phyloP scores from a whole-genome alignment of 2,888 invertebrate genomes.

The Leucophora obtusa region DNA sequence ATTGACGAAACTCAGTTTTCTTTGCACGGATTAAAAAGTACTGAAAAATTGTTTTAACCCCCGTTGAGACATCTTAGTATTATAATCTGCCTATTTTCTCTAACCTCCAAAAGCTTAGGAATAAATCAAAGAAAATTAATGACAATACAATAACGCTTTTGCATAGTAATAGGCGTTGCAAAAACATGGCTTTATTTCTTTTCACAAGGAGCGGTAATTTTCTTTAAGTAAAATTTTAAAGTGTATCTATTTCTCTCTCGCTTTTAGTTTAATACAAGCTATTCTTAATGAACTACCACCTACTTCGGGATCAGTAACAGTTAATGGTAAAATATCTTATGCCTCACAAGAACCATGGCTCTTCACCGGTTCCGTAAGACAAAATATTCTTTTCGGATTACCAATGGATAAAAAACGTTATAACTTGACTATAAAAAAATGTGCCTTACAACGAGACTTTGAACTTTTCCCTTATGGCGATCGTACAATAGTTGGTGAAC shows the following conservation, averaged over 20 bases:
- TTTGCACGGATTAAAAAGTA: too few relatives aligned
- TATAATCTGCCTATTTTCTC: too few relatives aligned
- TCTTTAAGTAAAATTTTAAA: too few relatives aligned
- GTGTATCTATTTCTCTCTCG: not conserved
- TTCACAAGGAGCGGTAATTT: too few relatives aligned
- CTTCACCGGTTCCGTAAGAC: constrained; percentile 84
- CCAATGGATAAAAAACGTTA: constrained; percentile 82
- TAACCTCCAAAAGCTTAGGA: too few relatives aligned
- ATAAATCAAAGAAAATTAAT: too few relatives aligned
- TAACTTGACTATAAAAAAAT: constrained; percentile 79
- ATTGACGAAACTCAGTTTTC: too few relatives aligned
- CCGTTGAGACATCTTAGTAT: too few relatives aligned
- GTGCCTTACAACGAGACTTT: constrained; percentile 81
- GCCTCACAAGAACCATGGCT: constrained; percentile 92
- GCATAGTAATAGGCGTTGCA: too few relatives aligned
- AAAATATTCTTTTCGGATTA: constrained; percentile 83
- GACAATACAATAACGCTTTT: too few relatives aligned
- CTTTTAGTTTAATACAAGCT: constrained; percentile 79
- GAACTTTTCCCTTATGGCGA: constrained; percentile 82
- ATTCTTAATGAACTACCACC: constrained; percentile 80
- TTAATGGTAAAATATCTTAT: constrained; percentile 84
- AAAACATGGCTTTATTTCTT: too few relatives aligned
- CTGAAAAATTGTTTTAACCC: too few relatives aligned
- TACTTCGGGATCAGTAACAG: constrained; percentile 80
- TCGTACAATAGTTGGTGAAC: constrained; percentile 85